Percentiles rank a stretch among this genome's conserved stretches.
These are phyloP conservation scores for Maniola hyperantus DNA, from an alignment of 2,888 invertebrate genomes.

Conservation along the genomic window DNA sequence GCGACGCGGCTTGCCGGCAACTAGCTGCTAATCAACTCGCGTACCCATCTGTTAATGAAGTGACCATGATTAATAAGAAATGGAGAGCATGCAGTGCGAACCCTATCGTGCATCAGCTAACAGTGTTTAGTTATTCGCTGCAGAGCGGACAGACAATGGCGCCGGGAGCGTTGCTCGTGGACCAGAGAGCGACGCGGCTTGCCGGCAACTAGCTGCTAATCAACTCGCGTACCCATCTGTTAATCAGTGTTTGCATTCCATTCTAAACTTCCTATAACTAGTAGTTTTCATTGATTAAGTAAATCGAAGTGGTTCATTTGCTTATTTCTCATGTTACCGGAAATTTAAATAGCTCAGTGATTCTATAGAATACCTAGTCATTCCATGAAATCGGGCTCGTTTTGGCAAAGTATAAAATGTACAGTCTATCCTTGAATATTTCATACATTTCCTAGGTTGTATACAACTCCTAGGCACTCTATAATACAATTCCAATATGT, in stretches of 20 bases:
- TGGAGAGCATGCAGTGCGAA: slow-evolving; percentile 41
- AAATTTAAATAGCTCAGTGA: no score
- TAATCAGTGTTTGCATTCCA: slow-evolving; percentile 39
- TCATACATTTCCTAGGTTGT: no score
- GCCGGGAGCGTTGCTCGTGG: slow-evolving; percentile 59
- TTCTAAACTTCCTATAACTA: slow-evolving; percentile 33
- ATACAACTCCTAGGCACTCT: no score
- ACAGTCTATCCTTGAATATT: no score
- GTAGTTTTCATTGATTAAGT: slow-evolving; percentile 36
- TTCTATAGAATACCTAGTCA: no score
- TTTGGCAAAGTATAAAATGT: no score
- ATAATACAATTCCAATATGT: no score
- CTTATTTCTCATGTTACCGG: no score
- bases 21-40: slow-evolving; percentile 44
- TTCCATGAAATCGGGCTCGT: no score
- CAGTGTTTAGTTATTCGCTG: slow-evolving; percentile 72
- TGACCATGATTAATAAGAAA: not conserved
- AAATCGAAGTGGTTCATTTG: slow-evolving; percentile 22
- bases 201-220: slow-evolving; percentile 47
- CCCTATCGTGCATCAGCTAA: slow-evolving; percentile 62
- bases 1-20: slow-evolving; percentile 53
- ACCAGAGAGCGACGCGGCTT: slow-evolving; percentile 59
- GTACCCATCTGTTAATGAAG: not conserved
- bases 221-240: slow-evolving; percentile 43
- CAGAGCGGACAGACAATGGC: slow-evolving; percentile 63